Base-by-base conservation (phyloP, 2,797 vertebrate species). In the Dendrocincla fuliginosa region DNA sequence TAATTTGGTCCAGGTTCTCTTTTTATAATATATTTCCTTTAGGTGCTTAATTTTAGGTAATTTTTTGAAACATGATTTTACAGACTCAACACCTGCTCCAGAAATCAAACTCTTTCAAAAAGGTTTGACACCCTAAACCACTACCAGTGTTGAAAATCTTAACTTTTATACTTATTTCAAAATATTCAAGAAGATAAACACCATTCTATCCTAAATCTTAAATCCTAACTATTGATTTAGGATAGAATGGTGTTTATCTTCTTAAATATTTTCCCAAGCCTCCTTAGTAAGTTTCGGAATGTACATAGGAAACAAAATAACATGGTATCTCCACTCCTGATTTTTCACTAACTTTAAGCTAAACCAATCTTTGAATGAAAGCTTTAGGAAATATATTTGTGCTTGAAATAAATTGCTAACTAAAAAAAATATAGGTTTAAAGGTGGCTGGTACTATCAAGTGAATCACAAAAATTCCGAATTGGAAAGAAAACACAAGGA, bases 101-200 rank as follows among this genome's bases (percentile, higher is more conserved):
- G 12, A 83, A 87, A 74, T 49, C 10, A 61, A 60, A 46, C 7
- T 69, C 16, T 77, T 82, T 82, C 16, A 39, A 65, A 44, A 52
- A 0, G 0, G 8, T 28, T 9, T 10, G 5, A 7, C 6, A 16
- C 2, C 2, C 6, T 73, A 90, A 87, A 32, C 5, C 2, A 78
- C 20, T 7, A 32, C 0, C 10, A 35, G 7, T 32, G 2, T 16
- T 61, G n/a, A 68, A 84, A 90, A 63, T 12, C 5, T n/a, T 69
- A 33, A 57, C 11, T 61, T 87, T 57, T 52, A 13, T 61, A 61
- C 5, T 27, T 73, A 5, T 30, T 88, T 88, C 4, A 75, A 75
- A 84, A 84, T 46, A 44, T 46, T 67, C 56, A 41, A 59, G 24
- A 84, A 49, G 8, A 32, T 32, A 41, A 73, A 22, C 10, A 74